phyloP scores from a whole-genome alignment of 2,888 invertebrate species.

The Aphidoletes aphidimyza region DNA sequence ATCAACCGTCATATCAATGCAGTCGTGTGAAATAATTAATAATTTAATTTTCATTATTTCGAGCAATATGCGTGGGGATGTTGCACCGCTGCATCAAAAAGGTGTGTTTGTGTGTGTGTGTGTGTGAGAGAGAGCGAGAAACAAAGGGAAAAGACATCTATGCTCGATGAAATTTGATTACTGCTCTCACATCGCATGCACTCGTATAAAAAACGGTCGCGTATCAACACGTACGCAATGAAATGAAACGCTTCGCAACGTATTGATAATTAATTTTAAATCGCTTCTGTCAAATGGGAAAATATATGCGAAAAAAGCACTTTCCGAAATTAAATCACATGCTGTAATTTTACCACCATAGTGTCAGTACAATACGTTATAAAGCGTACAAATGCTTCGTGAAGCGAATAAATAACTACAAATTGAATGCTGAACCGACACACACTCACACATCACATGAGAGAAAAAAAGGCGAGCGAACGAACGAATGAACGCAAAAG shows the following conservation, averaged over 20 bases:
- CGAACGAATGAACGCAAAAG: background rate
- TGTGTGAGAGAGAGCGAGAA: background rate
- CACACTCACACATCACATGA: no score
- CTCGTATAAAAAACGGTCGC: background rate
- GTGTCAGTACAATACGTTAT: no score
- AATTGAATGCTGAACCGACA: background rate
- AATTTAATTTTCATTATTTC: conserved; percentile 6
- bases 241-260: background rate
- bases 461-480: no score
- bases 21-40: background rate
- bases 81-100: no score
- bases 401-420: background rate
- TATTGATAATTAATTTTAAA: background rate
- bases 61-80: no score
- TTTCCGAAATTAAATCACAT: background rate
- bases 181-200: background rate
- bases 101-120: background rate
- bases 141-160: background rate
- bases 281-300: conserved; percentile 21
- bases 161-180: background rate
- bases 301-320: background rate
- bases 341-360: background rate
- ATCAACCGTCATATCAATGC: background rate
- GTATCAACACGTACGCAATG: background rate
- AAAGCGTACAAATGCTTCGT: no score